These are phyloP conservation scores for Hydrozoanthus tunicans DNA, from an alignment of 64 coral and sea anemone species.

Conservation along the genomic window DNA sequence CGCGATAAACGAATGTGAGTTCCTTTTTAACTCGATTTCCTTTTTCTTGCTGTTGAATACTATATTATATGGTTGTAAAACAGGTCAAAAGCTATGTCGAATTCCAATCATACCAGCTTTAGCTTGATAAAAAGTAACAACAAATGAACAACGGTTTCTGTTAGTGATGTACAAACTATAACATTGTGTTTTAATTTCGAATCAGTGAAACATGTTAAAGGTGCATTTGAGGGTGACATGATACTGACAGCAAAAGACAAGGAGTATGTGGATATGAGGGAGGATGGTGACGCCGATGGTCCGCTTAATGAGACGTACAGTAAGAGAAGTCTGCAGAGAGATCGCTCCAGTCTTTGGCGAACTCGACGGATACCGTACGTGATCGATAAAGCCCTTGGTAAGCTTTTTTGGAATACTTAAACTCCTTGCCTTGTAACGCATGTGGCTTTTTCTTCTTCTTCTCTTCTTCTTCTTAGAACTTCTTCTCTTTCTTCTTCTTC, in stretches of 20 bases:
- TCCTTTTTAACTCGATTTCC: too few species aligned
- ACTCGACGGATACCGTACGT: slow-evolving; percentile 31
- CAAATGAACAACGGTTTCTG: too few species aligned
- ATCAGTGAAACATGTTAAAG: slow-evolving; percentile 12
- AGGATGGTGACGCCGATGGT: slow-evolving; percentile 23
- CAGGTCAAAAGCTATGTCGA: too few species aligned
- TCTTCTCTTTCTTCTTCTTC: neutral
- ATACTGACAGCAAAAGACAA: slow-evolving; percentile 26
- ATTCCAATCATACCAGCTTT: too few species aligned
- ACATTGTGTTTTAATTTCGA: neutral
- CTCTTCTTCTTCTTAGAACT: neutral
- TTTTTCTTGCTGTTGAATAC: neutral
- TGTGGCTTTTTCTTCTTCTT: neutral
- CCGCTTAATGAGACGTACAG: neutral
- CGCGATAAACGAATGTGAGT: slow-evolving; percentile 36
- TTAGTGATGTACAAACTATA: neutral
- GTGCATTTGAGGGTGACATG: slow-evolving; percentile 36
- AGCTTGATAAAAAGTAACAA: too few species aligned
- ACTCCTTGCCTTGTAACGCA: too few species aligned
- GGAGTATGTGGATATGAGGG: slow-evolving; percentile 41
- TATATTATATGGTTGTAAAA: neutral
- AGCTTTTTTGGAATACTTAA: neutral
- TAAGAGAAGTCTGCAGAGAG: slow-evolving; percentile 34
- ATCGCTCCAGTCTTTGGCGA: slow-evolving; percentile 30
- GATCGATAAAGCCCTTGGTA: slow-evolving; percentile 31